Conservation (phyloP, 2,113 vertebrate species). For the Zapus hudsonius region DNA sequence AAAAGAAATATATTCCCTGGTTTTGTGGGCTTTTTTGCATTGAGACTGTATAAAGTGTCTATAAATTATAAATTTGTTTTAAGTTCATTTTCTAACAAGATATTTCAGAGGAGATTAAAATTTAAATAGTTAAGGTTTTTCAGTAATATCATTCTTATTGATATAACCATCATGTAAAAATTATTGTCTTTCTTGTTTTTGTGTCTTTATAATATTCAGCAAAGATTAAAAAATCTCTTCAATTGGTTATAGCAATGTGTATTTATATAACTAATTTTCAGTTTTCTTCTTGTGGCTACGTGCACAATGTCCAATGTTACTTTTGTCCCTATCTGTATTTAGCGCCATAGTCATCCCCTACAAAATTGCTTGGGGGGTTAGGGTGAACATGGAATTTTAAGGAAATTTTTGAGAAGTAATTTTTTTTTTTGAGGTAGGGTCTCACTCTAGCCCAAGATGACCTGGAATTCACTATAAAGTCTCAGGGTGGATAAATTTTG, state of each 20-base stretch:
- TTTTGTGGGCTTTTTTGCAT: conserved; percentile 16
- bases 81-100: background rate
- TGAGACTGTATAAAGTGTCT: background rate
- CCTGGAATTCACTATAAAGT: too few species aligned
- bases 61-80: conserved; percentile 45
- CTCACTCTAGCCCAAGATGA: too few species aligned
- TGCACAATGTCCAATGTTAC: background rate
- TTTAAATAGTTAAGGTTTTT: conserved; percentile 53
- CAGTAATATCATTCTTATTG: conserved; percentile 12
- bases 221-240: conserved; percentile 23
- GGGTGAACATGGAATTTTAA: background rate
- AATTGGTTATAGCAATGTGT: conserved; percentile 16
- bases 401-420: background rate
- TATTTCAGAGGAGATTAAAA: conserved; percentile 44
- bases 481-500: too few species aligned
- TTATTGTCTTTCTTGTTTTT: conserved; percentile 51
- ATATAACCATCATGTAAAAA: conserved; percentile 42
- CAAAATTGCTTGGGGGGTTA: background rate
- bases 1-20: conserved; percentile 36
- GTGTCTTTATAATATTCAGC: conserved; percentile 35
- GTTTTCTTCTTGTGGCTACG: conserved; percentile 42
- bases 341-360: background rate
- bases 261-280: conserved; percentile 53
- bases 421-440: too few species aligned
- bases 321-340: conserved; percentile 20